Evolutionary conservation across 1,140 invertebrate species (phyloP), one percentile per base, ranked within the genome.

Genomic region (Neodiprion fabricii): DNA sequence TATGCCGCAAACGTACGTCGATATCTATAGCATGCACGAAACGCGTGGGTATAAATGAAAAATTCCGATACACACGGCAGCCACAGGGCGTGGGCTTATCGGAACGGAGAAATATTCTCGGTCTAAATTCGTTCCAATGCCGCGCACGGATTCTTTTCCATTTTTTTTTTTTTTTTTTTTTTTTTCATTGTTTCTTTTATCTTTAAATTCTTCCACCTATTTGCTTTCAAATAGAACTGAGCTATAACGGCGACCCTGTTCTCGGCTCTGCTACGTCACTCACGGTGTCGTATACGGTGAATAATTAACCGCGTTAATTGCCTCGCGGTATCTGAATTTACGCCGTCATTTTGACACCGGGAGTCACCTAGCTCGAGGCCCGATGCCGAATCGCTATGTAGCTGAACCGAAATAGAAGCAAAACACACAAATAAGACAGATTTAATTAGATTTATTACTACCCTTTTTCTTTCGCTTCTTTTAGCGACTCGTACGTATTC

Each of bases 361-460:
- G 28, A 50, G 70, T 14, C 12, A 50, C 70, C 12, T 40, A 3
- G n/a, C 14, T 61, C 28, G 23, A 47, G 48, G 69, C 17, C 61
- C 12, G n/a, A 28, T 53, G 40, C 48, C 48, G 14, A 70, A 61
- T 65, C 12, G 23, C 17, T 47, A 14, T 17, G 48, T 14, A 7
- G 12, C 53, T 74, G 68, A 74, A 70, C 71, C 67, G 67, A 12
- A 48, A 49, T 74, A 74, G 28, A 40, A 14, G 61, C 7, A 7
- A 14, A 65, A 67, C 61, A 65, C 53, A 8, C 48, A 23, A 40
- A 48, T 75, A 75, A 71, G 53, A 11, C 66, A 40, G 65, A 71
- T 69, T 66, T 71, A 67, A 74, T 77, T 74, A 70, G 76, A 75
- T 77, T 77, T 77, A 77, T 77, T 70, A 70, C 74, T 69, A 48